These are phyloP conservation scores for Zophobas morio DNA, from an alignment of 1,140 invertebrate species.

Conservation along the genomic window DNA sequence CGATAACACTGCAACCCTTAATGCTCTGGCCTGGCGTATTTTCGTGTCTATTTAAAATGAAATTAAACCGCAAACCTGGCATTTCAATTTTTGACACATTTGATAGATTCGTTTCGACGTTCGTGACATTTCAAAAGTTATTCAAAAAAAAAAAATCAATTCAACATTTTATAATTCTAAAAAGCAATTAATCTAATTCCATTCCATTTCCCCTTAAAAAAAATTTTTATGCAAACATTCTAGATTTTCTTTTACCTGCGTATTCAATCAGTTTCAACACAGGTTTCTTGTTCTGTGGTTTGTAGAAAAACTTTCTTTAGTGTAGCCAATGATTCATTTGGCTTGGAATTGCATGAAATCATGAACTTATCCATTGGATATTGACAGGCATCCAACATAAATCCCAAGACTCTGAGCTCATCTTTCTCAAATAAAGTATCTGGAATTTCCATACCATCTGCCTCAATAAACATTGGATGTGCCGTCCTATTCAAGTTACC, in stretches of 20 bases:
- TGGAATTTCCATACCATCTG: slow-evolving; percentile 2
- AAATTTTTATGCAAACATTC: neutral
- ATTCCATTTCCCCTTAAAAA: slow-evolving; percentile 2
- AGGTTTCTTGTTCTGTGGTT: neutral
- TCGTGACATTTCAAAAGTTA: no score
- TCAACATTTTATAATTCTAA: slow-evolving; percentile 3
- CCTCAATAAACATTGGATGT: neutral
- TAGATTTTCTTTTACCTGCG: neutral
- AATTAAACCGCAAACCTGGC: no score
- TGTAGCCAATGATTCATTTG: neutral
- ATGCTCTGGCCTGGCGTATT: no score
- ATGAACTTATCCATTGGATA: neutral
- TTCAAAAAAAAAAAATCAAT: neutral
- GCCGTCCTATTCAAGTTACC: slow-evolving; percentile 1
- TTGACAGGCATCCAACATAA: slow-evolving; percentile 2
- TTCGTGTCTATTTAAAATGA: no score
- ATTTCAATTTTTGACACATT: no score
- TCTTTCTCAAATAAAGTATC: slow-evolving; percentile 3
- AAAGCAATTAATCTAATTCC: neutral
- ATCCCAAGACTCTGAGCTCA: neutral
- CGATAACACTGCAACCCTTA: no score
- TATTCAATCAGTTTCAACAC: neutral
- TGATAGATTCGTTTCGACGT: no score
- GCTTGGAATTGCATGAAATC: neutral
- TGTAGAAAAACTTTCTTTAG: slow-evolving; percentile 3